These are phyloP conservation scores for Phylloscopus trochiloides DNA, from an alignment of 2,113 vertebrate genomes.

Conservation along the genomic window DNA sequence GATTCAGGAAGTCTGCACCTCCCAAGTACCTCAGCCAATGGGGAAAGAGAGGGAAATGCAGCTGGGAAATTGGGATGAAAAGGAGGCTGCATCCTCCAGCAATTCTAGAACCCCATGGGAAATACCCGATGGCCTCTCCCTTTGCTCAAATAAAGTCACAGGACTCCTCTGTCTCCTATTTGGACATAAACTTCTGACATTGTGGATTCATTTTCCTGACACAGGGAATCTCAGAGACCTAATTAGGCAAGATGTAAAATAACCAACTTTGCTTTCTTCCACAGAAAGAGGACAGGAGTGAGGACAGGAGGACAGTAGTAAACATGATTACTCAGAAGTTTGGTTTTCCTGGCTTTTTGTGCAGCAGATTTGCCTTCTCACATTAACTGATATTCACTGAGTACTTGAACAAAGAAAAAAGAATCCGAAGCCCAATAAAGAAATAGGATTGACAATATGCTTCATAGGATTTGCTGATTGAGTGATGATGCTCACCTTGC, in stretches of 20 bases:
- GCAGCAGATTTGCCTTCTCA: neutral
- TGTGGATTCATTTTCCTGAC: neutral
- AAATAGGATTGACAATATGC: neutral
- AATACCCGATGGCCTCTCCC: neutral
- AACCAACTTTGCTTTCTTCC: neutral
- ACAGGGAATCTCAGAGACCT: neutral
- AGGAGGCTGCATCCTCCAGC: neutral
- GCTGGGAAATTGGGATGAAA: neutral
- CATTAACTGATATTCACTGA: neutral
- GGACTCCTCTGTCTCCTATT: neutral
- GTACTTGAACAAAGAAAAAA: neutral
- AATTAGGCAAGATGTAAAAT: neutral
- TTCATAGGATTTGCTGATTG: neutral
- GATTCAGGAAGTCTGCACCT: neutral
- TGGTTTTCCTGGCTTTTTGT: neutral
- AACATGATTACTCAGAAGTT: neutral
- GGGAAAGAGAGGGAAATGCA: neutral
- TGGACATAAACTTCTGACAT: neutral
- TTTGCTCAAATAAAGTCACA: neutral
- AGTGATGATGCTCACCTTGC: neutral
- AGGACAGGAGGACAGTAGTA: neutral
- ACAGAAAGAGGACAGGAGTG: neutral
- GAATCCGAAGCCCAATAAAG: neutral
- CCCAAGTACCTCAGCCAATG: neutral
- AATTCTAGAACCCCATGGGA: rapidly evolving